phyloP scores from a whole-genome alignment of 1,140 invertebrate genomes.

The Drosophila nikananu region DNA sequence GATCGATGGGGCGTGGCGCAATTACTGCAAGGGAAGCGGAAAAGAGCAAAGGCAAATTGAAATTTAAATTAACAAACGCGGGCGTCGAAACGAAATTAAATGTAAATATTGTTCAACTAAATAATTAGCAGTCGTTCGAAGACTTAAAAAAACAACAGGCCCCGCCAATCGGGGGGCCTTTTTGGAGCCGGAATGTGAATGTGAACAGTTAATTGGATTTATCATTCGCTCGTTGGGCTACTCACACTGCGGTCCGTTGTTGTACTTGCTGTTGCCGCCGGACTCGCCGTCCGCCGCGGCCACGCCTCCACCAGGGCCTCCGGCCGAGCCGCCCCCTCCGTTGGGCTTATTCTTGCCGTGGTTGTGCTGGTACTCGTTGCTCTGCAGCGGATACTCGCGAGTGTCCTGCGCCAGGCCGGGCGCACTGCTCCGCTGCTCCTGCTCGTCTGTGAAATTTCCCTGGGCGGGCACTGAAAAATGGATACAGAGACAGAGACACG shows the following conservation, averaged over 20 bases:
- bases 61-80: slow-evolving; percentile 68
- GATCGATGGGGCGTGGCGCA: slow-evolving; percentile 85
- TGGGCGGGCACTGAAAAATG: slow-evolving; percentile 87
- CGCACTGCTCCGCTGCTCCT: slow-evolving; percentile 67
- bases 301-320: slow-evolving; percentile 67
- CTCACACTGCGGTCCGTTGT: slow-evolving; percentile 84
- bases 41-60: slow-evolving; percentile 32
- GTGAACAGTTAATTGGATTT: slow-evolving; percentile 62
- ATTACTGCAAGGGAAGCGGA: slow-evolving; percentile 70
- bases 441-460: slow-evolving; percentile 90
- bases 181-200: background rate
- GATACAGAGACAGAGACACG: slow-evolving; percentile 7
- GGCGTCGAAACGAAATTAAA: slow-evolving; percentile 68
- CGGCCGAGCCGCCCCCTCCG: slow-evolving; percentile 19
- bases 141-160: slow-evolving; percentile 13
- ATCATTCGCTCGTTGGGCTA: slow-evolving; percentile 29
- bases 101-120: slow-evolving; percentile 83
- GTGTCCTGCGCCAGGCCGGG: slow-evolving; percentile 81
- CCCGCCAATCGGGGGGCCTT: slow-evolving; percentile 3
- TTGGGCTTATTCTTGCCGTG: slow-evolving; percentile 86
- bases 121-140: slow-evolving; percentile 65
- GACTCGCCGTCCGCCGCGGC: slow-evolving; percentile 56
- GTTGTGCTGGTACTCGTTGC: slow-evolving; percentile 89
- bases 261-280: slow-evolving; percentile 64
- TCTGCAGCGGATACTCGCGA: slow-evolving; percentile 88